These are phyloP conservation scores for Diorhabda elongata DNA, from an alignment of 1,140 invertebrate genomes.

Conservation along the genomic window DNA sequence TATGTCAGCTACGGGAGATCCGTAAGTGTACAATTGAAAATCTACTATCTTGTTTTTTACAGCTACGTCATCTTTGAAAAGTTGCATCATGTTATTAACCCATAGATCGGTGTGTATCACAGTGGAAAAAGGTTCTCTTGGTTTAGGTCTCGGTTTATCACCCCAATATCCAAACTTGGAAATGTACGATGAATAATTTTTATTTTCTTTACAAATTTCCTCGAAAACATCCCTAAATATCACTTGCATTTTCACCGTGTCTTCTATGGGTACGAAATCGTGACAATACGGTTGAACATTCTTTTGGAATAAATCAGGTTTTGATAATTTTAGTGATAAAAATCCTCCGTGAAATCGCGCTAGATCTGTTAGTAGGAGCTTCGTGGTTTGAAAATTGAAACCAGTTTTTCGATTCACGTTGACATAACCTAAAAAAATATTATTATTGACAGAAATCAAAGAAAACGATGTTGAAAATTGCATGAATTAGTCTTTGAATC, in stretches of 20 bases:
- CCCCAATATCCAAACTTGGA: neutral
- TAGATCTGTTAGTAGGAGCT: slow-evolving; percentile 4
- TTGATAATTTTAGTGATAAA: slow-evolving; percentile 14
- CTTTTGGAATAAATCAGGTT: slow-evolving; percentile 1
- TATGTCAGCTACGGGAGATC: slow-evolving; percentile 53
- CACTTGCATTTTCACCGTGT: neutral
- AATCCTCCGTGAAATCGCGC: slow-evolving; percentile 8
- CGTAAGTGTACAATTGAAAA: slow-evolving; percentile 55
- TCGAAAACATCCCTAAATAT: neutral
- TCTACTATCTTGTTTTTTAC: slow-evolving; percentile 56
- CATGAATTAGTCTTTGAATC: too few species aligned
- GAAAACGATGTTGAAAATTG: too few species aligned
- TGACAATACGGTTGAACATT: neutral
- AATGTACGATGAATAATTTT: neutral
- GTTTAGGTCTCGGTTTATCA: neutral
- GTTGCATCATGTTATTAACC: slow-evolving; percentile 53
- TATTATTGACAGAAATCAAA: too few species aligned
- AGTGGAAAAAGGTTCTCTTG: slow-evolving; percentile 27
- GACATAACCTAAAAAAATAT: neutral
- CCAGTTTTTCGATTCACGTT: neutral
- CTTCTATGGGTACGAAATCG: neutral
- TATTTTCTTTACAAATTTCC: neutral
- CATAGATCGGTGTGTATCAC: slow-evolving; percentile 31
- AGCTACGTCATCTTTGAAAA: slow-evolving; percentile 45
- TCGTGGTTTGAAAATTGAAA: neutral